Evolutionary conservation across 1,140 invertebrate species (phyloP).

Genomic region (Polypedilum vanderplanki): DNA sequence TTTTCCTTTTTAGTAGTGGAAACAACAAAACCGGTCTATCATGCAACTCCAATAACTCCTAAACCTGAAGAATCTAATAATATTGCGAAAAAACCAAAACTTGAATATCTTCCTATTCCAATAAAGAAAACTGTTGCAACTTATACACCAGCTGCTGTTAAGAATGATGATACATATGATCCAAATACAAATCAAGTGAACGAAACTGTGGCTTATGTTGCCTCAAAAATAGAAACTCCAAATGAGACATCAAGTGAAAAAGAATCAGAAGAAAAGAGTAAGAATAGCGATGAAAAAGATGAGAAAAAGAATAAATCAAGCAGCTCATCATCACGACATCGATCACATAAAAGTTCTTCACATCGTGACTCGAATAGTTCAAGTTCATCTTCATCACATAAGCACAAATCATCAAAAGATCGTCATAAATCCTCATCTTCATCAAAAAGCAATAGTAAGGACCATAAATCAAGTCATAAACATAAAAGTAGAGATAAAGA

Average conservation of each 20-base stretch:
- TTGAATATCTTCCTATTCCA: conserved; percentile 35
- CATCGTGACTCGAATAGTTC: conserved; percentile 24
- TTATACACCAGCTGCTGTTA: conserved; percentile 41
- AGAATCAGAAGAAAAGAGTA: background rate
- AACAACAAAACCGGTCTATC: conserved; percentile 43
- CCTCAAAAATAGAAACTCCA: background rate
- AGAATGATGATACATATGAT: conserved; percentile 29
- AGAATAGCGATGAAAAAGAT: background rate
- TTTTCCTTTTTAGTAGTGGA: conserved; percentile 29
- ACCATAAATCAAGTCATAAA: conserved; percentile 30
- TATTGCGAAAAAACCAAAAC: conserved; percentile 23
- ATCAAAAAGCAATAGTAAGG: conserved; percentile 34
- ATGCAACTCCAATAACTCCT: conserved; percentile 43
- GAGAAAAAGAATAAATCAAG: background rate
- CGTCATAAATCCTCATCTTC: conserved; percentile 34
- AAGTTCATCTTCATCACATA: conserved; percentile 31
- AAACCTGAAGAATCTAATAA: background rate
- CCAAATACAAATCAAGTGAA: background rate
- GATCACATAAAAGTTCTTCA: conserved; percentile 31
- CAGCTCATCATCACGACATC: background rate
- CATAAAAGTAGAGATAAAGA: conserved; percentile 31
- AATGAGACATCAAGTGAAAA: background rate
- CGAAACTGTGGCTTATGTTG: background rate
- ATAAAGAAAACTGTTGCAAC: conserved; percentile 41
- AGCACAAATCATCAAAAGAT: conserved; percentile 33